phyloP scores from a whole-genome alignment of 1,140 invertebrate genomes.

The Drosophila simulans region DNA sequence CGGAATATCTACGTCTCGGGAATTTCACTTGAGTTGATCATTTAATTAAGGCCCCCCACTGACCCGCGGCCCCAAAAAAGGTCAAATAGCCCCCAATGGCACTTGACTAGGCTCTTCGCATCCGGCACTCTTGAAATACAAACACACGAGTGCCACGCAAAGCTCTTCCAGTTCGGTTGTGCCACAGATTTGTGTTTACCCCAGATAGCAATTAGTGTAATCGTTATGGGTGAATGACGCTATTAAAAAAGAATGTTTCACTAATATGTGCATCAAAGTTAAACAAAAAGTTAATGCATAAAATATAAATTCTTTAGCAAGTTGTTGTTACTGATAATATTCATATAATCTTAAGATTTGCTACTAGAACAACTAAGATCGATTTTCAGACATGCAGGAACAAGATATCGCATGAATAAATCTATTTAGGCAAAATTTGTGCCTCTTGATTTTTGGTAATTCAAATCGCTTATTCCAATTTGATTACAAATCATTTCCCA shows the following conservation, averaged over 20 bases:
- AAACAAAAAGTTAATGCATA: too few species aligned
- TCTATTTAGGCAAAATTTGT: too few species aligned
- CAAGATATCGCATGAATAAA: too few species aligned
- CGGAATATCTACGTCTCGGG: conserved; percentile 36
- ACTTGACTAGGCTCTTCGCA: conserved; percentile 4
- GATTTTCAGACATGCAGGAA: too few species aligned
- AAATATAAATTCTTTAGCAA: too few species aligned
- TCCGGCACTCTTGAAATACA: not conserved
- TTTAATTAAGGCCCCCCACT: conserved; percentile 12
- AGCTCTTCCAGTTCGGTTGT: not conserved
- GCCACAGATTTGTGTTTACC: not conserved
- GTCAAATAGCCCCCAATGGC: conserved; percentile 7
- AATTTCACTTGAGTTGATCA: conserved; percentile 35
- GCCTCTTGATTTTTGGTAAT: too few species aligned
- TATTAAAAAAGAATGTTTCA: not conserved
- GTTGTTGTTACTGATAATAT: too few species aligned
- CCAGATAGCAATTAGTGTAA: not conserved
- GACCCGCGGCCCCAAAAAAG: not conserved
- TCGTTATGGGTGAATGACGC: not conserved
- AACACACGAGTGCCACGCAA: not conserved
- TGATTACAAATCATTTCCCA: too few species aligned
- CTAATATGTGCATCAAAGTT: not conserved
- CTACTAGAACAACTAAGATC: too few species aligned
- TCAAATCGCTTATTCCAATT: not conserved
- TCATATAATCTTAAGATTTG: too few species aligned